Evolutionary conservation across 1,140 invertebrate species (phyloP).

Genomic region (Uloborus diversus): DNA sequence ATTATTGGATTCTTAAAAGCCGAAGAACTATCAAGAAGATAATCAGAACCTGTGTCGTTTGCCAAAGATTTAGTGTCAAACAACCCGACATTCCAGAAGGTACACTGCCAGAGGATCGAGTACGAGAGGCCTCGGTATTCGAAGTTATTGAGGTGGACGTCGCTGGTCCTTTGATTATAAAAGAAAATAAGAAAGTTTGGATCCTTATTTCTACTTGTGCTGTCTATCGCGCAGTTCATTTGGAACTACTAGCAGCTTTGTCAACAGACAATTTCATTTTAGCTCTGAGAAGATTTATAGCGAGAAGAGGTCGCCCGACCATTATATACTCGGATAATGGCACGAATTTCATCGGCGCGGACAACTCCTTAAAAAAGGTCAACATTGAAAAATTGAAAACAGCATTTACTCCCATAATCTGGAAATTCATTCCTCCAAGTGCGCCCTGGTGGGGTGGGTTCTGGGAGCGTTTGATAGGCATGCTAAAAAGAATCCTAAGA

Average conservation of each 20-base stretch:
- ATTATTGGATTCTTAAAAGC: constrained; percentile 9
- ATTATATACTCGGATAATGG: constrained; percentile 27
- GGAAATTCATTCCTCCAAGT: constrained; percentile 6
- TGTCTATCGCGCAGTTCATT: constrained; percentile 4
- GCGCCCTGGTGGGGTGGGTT: constrained; percentile 21
- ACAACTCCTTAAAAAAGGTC: background rate
- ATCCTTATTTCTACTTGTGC: constrained; percentile 5
- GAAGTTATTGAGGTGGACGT: constrained; percentile 62
- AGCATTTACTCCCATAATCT: background rate
- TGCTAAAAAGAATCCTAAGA: background rate
- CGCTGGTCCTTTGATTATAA: constrained; percentile 61
- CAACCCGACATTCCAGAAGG: background rate
- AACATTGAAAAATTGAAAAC: background rate
- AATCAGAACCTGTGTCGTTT: background rate
- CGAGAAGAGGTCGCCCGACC: background rate
- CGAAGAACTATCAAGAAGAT: background rate
- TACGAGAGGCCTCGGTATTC: constrained; percentile 60
- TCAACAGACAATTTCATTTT: constrained; percentile 12
- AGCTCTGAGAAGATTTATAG: constrained; percentile 18
- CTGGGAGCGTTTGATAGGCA: constrained; percentile 24
- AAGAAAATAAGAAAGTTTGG: constrained; percentile 35
- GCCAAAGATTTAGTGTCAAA: background rate
- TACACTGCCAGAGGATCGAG: constrained; percentile 59
- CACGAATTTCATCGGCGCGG: background rate
- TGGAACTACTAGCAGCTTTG: constrained; percentile 14